phyloP scores from a whole-genome alignment of 2,797 vertebrate species.

The Zonotrichia albicollis region DNA sequence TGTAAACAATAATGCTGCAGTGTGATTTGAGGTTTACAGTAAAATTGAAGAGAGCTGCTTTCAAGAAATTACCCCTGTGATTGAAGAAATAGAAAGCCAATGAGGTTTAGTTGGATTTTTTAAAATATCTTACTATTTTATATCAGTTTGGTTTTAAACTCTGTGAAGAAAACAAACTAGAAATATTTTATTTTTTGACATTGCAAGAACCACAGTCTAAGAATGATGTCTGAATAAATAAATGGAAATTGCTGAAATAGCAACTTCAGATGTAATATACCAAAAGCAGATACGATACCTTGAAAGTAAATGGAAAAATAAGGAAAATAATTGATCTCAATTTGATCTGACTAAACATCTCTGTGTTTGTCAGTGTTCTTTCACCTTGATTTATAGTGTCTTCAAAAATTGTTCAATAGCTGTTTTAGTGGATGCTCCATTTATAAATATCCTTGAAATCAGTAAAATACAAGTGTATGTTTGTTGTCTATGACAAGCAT shows the following conservation, averaged over 20 bases:
- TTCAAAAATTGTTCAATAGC: not conserved
- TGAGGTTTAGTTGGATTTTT: not conserved
- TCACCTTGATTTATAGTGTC: not conserved
- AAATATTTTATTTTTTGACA: not conserved
- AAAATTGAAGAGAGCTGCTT: not conserved
- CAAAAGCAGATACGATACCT: not conserved
- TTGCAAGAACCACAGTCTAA: not conserved
- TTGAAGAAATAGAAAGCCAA: not conserved
- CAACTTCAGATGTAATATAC: not conserved
- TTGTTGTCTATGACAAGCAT: not conserved
- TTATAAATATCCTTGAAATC: not conserved
- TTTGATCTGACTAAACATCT: not conserved
- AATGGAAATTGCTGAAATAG: not conserved
- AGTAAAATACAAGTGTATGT: not conserved
- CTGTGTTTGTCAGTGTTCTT: not conserved
- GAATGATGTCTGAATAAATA: not conserved
- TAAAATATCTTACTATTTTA: not conserved
- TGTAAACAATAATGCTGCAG: not conserved
- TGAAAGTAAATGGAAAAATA: not conserved
- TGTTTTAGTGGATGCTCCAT: not conserved
- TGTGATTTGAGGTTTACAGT: not conserved
- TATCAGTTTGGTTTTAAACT: not conserved
- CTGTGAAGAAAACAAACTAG: not conserved
- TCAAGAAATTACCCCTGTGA: not conserved
- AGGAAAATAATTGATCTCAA: not conserved